Base-by-base conservation (phyloP, 1,140 invertebrate species). In the Tenebrio molitor region DNA sequence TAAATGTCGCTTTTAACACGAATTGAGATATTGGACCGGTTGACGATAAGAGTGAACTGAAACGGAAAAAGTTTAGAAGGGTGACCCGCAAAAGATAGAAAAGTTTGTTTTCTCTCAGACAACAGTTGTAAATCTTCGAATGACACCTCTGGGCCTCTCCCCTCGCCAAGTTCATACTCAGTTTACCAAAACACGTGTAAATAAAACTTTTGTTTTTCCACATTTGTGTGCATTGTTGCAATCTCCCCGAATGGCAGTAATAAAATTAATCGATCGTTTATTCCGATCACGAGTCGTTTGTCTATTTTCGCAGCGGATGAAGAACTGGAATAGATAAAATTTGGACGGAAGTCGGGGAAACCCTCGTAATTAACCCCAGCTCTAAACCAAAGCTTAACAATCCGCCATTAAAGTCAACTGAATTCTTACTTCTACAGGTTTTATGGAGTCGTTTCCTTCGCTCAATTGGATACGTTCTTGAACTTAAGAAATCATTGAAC, bases 341-440 rank as follows among this genome's bases (percentile, higher is more conserved):
- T 73, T 73, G 68, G 12, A 42, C 46, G 34, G 29, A 46, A 33
- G 41, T 12, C 25, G 41, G 67, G 44, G 44, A 65, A 74, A 42
- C 62, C 66, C 73, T 66, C 68, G 68, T 74, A 74, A 74, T 74
- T 74, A 74, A 74, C 73, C 71, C 36, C 33, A 53, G 44, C 33
- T 74, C 64, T 71, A 72, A 75, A 75, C 65, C 69, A 75, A 69
- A 75, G 69, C 73, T 75, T 69, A 75, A 75, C 69, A 75, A 72
- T 75, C 53, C 34, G 21, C 64, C 65, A 75, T 72, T 75, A 75
- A 75, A 75, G 73, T 75, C 73, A 72, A 69, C 69, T 63, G 70
- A 75, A 69, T 72, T 69, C 42, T 68, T 75, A 72, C 44, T 72
- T 68, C 69, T 72, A 17, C 39, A 46, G 42, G 73, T 69, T 75